A percentile compares a stretch with the other conserved stretches of the same genome.
phyloP scores from a whole-genome alignment of 2,888 invertebrate genomes.

The Parapristionchus giblindavisi region DNA sequence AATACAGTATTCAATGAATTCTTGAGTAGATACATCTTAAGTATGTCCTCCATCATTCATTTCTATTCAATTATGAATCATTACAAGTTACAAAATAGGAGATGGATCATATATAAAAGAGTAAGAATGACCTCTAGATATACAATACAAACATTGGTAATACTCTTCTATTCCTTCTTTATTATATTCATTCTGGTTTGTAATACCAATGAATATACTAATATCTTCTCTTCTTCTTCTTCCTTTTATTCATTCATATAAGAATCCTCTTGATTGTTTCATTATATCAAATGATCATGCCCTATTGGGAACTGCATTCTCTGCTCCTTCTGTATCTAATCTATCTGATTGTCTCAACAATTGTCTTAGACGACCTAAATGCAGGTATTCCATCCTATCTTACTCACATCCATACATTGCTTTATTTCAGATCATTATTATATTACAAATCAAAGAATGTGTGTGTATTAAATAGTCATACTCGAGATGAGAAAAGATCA shows the following conservation, averaged over 20 bases:
- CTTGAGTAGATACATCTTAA: too few relatives aligned
- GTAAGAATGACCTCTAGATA: conserved; percentile 22
- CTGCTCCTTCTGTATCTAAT: conserved; percentile 15
- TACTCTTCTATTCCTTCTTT: conserved; percentile 21
- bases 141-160: conserved; percentile 20
- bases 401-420: neutral
- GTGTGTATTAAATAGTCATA: conserved; percentile 50
- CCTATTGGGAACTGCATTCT: conserved; percentile 23
- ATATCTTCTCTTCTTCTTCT: neutral
- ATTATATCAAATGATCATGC: conserved; percentile 9
- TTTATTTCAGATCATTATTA: neutral
- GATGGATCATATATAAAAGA: conserved; percentile 1
- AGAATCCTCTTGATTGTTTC: conserved; percentile 27
- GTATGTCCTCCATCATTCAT: too few relatives aligned
- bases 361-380: conserved; percentile 10
- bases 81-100: neutral
- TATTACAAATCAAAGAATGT: conserved; percentile 32
- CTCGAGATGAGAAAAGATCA: conserved; percentile 43
- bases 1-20: too few relatives aligned
- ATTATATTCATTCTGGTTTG: too few relatives aligned
- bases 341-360: conserved; percentile 1
- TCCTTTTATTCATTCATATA: neutral
- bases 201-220: conserved; percentile 10
- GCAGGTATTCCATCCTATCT: conserved; percentile 29
- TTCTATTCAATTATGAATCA: too few relatives aligned